Evolutionary conservation across 2,113 vertebrate genomes (phyloP), one percentile per base, ranked within the genome.

Genomic region (Crotalus horridus): DNA sequence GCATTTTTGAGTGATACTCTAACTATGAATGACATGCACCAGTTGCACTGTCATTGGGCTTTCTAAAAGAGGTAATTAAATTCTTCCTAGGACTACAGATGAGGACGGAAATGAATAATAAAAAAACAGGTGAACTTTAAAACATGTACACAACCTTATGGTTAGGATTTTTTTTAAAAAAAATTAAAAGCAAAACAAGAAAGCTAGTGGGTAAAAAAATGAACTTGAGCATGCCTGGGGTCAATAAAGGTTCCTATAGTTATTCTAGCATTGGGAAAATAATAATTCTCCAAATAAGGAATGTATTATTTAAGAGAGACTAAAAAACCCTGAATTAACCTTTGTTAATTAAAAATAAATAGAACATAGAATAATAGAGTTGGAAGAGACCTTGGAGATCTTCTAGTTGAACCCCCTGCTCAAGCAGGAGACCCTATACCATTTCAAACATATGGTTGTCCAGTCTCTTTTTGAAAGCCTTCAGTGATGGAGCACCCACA

Each of bases 1-100:
- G 95, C 96, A 96, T 97, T 96, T 96, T 97, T 95, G 93, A 96
- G 96, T 93, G 94, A 96, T 96, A 94, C 94, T 97, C 96, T 91
- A 96, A 96, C 96, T 96, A 92, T 95, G 93, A 94, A 88, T 94
- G 96, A 97, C 96, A 97, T 95, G 96, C 95, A 96, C 97, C 93
- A 93, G 96, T 95, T 90, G 93, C 89, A 90, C 85, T 97, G 96
- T 97, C 96, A 94, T 90, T 94, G 89, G 91, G 92, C 95, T 96
- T 94, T 91, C 92, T 92, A 91, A 94, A 90, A 92, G 96, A 95
- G 95, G 96, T 96, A 96, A 97, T 97, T 96, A 97, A 97, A 95
- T 97, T 96, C 97, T 97, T 96, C 96, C 97, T 86, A 87, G 91
- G 92, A 94, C 92, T 88, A 33, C 26, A 33, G 93, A 9, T 29